A percentile compares a stretch with the other conserved stretches of the same genome.
Evolutionary conservation across 1,140 invertebrate genomes (phyloP).

Genomic region (Platyura marginata): DNA sequence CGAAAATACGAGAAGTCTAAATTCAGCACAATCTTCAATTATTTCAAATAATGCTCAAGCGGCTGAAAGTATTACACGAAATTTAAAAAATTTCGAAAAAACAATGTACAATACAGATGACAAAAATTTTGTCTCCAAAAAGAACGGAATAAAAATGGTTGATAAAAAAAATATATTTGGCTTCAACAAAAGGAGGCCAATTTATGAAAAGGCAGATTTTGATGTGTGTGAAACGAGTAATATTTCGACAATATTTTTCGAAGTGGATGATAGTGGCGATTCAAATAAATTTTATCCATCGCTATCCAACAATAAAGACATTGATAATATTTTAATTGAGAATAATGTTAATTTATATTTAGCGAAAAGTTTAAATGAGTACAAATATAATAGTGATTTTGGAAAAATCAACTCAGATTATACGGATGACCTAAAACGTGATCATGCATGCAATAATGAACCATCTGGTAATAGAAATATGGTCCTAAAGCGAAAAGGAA

Average conservation of each 20-base stretch:
- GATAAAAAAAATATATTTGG: conserved; percentile 3
- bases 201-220: background rate
- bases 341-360: no score
- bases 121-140: conserved; percentile 1
- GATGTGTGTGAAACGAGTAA: conserved; percentile 1
- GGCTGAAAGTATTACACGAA: no score
- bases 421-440: no score
- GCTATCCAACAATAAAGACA: no score
- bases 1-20: no score
- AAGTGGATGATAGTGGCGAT: background rate
- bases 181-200: conserved; percentile 1
- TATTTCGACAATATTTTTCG: conserved; percentile 2
- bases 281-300: background rate
- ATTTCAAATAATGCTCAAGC: no score
- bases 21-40: no score
- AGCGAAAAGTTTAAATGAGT: no score
- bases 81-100: conserved; percentile 3
- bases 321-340: no score
- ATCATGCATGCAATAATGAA: no score
- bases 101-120: conserved; percentile 1
- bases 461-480: background rate
- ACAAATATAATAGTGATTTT: no score
- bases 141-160: background rate
- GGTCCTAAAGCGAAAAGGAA: conserved; percentile 2
- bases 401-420: no score